Percentiles rank a stretch among this genome's conserved stretches.
phyloP scores from a whole-genome alignment of 2,888 invertebrate species.

The Hirtodrosophila trivittata region DNA sequence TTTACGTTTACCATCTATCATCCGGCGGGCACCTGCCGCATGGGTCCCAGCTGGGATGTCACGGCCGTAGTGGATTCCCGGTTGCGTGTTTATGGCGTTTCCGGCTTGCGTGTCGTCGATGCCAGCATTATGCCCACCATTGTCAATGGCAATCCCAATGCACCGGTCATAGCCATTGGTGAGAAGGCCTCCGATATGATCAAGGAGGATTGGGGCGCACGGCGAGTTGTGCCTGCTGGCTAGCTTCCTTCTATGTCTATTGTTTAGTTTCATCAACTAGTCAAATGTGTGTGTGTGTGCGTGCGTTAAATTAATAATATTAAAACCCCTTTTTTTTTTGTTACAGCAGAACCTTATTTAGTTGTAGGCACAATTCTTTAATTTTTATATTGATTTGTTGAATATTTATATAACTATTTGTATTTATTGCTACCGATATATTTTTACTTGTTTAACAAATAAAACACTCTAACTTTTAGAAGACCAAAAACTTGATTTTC shows the following conservation, averaged over 20 bases:
- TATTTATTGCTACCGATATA: conserved; percentile 44
- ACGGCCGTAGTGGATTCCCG: conserved; percentile 92
- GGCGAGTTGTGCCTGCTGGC: conserved; percentile 26
- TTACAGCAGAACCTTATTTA: conserved; percentile 18
- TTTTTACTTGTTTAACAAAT: conserved; percentile 30
- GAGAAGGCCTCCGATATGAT: conserved; percentile 95
- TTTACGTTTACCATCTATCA: conserved; percentile 93
- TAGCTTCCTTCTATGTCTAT: conserved; percentile 25
- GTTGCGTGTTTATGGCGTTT: conserved; percentile 90
- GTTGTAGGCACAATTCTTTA: conserved; percentile 13
- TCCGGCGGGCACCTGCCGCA: conserved; percentile 93
- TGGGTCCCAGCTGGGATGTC: conserved; percentile 91
- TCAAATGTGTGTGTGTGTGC: conserved; percentile 64
- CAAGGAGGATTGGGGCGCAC: conserved; percentile 91
- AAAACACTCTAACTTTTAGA: conserved; percentile 16
- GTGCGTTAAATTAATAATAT: conserved; percentile 43
- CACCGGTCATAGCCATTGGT: conserved; percentile 95
- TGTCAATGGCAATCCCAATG: conserved; percentile 95
- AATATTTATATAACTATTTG: conserved; percentile 47
- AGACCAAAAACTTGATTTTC: conserved; percentile 2
- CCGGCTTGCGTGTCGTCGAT: conserved; percentile 91
- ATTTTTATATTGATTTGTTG: conserved; percentile 26
- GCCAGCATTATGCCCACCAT: conserved; percentile 95
- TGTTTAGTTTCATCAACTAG: conserved; percentile 63
- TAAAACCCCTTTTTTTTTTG: conserved; percentile 12